A percentile compares a stretch with the other conserved stretches of the same genome.
These are phyloP conservation scores for Metalampra italica DNA, from an alignment of 2,888 invertebrate genomes.

Conservation along the genomic window DNA sequence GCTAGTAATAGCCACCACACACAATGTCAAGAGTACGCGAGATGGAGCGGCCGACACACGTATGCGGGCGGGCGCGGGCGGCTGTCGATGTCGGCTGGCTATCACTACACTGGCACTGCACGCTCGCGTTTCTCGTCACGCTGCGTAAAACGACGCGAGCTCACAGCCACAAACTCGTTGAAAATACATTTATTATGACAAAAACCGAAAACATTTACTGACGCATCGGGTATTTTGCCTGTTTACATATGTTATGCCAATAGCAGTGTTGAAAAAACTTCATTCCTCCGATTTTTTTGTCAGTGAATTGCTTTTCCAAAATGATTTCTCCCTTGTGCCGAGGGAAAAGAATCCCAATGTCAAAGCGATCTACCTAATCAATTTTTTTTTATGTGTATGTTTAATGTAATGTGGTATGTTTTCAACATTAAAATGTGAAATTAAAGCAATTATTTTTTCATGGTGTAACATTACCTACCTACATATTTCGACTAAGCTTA, in stretches of 20 bases:
- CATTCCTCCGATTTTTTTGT: slow-evolving; percentile 16
- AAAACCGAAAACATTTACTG: slow-evolving; percentile 42
- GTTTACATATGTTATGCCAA: slow-evolving; percentile 33
- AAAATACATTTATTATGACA: slow-evolving; percentile 46
- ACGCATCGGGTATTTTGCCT: slow-evolving; percentile 37
- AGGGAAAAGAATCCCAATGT: too few relatives aligned
- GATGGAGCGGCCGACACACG: slow-evolving; percentile 23
- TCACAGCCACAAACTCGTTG: slow-evolving; percentile 31
- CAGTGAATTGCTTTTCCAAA: neutral
- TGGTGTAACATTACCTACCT: too few relatives aligned
- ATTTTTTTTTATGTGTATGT: too few relatives aligned
- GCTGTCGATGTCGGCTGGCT: neutral
- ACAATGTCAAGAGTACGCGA: slow-evolving; percentile 70
- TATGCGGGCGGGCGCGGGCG: too few relatives aligned
- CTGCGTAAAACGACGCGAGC: slow-evolving; percentile 33
- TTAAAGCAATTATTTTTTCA: too few relatives aligned
- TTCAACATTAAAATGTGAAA: too few relatives aligned
- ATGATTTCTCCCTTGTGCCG: too few relatives aligned
- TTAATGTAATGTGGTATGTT: too few relatives aligned
- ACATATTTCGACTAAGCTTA: too few relatives aligned
- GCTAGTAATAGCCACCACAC: slow-evolving; percentile 34
- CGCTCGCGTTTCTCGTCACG: slow-evolving; percentile 24
- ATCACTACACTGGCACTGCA: slow-evolving; percentile 15
- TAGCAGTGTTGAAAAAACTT: slow-evolving; percentile 4
- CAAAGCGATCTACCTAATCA: too few relatives aligned